A percentile compares a stretch with the other conserved stretches of the same genome.
Evolutionary conservation across 2,113 vertebrate genomes (phyloP).

Genomic region (Cnemophilus loriae): DNA sequence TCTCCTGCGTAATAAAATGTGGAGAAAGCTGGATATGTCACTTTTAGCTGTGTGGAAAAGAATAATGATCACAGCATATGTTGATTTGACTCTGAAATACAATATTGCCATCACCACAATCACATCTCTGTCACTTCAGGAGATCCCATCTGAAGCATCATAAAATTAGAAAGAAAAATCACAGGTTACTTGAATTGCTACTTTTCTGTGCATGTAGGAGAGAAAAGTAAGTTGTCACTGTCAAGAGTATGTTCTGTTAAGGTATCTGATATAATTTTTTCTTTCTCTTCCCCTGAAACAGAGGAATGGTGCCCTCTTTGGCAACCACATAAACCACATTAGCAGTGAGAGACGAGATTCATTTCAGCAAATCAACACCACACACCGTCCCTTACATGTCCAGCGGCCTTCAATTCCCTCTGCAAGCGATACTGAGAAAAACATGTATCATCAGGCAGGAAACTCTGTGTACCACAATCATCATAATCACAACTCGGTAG

Average conservation of each 20-base stretch:
- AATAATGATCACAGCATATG: background rate
- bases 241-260: background rate
- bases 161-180: constrained; percentile 33
- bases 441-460: constrained; percentile 81
- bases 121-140: constrained; percentile 1
- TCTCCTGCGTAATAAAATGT: background rate
- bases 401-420: constrained; percentile 90
- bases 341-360: constrained; percentile 87
- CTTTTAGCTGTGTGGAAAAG: background rate
- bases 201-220: constrained; percentile 34
- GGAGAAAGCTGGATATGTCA: constrained; percentile 21
- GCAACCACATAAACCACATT: constrained; percentile 94
- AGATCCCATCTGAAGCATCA: background rate
- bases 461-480: constrained; percentile 90
- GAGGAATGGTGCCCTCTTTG: constrained; percentile 95
- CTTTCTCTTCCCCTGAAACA: constrained; percentile 78
- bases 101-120: background rate
- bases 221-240: constrained; percentile 2
- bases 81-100: background rate
- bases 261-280: constrained; percentile 41
- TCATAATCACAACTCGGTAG: constrained; percentile 85
- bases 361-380: constrained; percentile 93
- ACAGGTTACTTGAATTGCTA: constrained; percentile 25
- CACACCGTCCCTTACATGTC: constrained; percentile 94
- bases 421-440: constrained; percentile 84